A percentile compares a stretch with the other conserved stretches of the same genome.
Conservation (phyloP, 2,888 invertebrate species). For the Cecidostiba fungosa region DNA sequence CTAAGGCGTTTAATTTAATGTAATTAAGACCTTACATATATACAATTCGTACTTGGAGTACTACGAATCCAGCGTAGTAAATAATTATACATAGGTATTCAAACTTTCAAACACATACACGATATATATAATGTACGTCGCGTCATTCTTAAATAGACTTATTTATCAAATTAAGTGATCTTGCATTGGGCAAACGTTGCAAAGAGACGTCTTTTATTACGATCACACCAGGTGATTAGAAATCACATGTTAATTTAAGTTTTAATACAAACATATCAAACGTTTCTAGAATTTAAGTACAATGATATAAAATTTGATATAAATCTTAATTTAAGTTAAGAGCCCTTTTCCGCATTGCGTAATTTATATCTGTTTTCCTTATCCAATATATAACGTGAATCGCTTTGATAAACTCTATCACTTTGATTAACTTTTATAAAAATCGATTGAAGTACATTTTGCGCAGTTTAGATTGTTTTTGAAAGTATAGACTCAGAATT, state of each 20-base stretch:
- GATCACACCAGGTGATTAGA: conserved; percentile 32
- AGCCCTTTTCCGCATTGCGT: not conserved
- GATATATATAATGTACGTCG: not conserved
- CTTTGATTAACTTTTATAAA: not conserved
- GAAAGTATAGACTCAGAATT: conserved; percentile 16
- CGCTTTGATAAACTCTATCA: not conserved
- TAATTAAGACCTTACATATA: conserved; percentile 33
- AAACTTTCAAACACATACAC: not conserved
- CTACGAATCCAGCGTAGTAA: conserved; percentile 63
- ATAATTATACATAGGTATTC: not conserved
- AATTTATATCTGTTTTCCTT: not conserved
- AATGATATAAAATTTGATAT: not conserved
- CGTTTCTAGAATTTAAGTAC: conserved; percentile 31
- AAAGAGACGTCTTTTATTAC: not conserved
- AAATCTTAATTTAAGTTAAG: not conserved
- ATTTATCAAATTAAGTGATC: not conserved
- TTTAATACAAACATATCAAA: conserved; percentile 15
- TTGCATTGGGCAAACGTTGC: not conserved
- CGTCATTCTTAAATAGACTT: not conserved
- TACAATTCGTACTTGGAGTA: conserved; percentile 34
- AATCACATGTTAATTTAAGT: conserved; percentile 6
- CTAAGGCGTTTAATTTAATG: conserved; percentile 23
- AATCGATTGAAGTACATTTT: conserved; percentile 25
- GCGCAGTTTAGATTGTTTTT: not conserved
- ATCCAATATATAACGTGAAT: not conserved